A percentile compares a stretch with the other conserved stretches of the same genome.
Evolutionary conservation across 37 sponge, comb jelly and placozoan species (phyloP).

Genomic region (Trichoplax adhaerens): DNA sequence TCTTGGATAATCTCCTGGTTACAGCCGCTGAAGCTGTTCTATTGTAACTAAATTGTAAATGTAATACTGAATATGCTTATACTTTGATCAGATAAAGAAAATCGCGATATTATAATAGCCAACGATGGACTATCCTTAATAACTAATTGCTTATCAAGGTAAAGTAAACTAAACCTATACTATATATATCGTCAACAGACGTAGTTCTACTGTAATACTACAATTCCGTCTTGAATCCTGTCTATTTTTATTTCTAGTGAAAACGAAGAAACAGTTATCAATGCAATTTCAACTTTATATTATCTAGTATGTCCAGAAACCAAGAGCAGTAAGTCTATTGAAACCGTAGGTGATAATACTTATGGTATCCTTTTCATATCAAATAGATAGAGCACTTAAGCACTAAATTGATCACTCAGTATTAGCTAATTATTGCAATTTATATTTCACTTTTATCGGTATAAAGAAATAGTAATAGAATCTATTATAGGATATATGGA

Average conservation of each 20-base stretch:
- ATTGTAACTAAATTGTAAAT: too few species aligned
- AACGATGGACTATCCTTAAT: slow-evolving; percentile 44
- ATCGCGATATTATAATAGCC: slow-evolving; percentile 29
- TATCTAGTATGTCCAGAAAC: slow-evolving; percentile 36
- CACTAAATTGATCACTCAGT: not conserved
- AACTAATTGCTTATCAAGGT: slow-evolving; percentile 40
- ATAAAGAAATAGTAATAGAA: too few species aligned
- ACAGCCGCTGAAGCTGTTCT: too few species aligned
- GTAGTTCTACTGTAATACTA: not conserved
- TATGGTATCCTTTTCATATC: not conserved
- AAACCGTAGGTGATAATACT: not conserved
- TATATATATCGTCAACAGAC: not conserved
- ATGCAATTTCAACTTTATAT: slow-evolving; percentile 50
- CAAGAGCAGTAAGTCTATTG: slow-evolving; percentile 20
- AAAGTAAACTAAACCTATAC: not conserved
- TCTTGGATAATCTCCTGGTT: too few species aligned
- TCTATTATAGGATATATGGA: too few species aligned
- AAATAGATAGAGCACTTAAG: not conserved
- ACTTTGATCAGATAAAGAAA: slow-evolving; percentile 5
- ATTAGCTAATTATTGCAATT: not conserved
- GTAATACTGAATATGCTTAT: too few species aligned
- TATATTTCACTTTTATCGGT: slow-evolving; percentile 2
- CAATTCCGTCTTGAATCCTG: not conserved
- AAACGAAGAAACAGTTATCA: slow-evolving; percentile 60
- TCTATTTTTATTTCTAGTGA: slow-evolving; percentile 13